These are phyloP conservation scores for Apodemia mormo DNA, from an alignment of 2,888 invertebrate genomes.

Conservation along the genomic window DNA sequence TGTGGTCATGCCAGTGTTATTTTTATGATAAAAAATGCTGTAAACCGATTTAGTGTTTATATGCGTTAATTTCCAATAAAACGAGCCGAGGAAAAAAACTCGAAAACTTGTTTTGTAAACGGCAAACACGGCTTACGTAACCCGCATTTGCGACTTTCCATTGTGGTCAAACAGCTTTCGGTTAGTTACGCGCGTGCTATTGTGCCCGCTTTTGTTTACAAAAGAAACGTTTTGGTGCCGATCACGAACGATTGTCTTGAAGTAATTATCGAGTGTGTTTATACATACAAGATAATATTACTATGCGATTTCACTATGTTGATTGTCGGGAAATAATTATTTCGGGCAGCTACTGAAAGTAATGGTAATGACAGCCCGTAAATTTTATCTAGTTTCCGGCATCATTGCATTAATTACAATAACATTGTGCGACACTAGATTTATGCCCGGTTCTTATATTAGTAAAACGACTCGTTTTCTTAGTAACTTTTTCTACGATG, in stretches of 20 bases:
- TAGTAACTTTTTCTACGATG: too few relatives aligned
- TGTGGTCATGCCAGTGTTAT: neutral
- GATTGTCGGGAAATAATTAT: neutral
- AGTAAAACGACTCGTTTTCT: too few relatives aligned
- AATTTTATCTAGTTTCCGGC: neutral
- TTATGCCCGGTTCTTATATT: too few relatives aligned
- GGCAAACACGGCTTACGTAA: constrained; percentile 61
- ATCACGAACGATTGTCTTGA: constrained; percentile 38
- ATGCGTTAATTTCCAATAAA: constrained; percentile 3
- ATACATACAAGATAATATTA: neutral
- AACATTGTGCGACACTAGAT: too few relatives aligned
- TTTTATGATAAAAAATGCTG: neutral
- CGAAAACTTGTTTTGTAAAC: constrained; percentile 60
- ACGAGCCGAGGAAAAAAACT: constrained; percentile 20
- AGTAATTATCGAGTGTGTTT: neutral
- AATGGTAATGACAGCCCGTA: neutral
- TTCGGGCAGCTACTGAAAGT: neutral
- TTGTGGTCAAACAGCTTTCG: constrained; percentile 70
- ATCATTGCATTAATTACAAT: too few relatives aligned
- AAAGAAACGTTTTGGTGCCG: constrained; percentile 48
- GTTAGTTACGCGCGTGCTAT: constrained; percentile 61
- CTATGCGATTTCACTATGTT: neutral
- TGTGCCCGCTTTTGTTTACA: constrained; percentile 50
- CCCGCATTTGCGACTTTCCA: constrained; percentile 61
- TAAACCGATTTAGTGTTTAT: neutral